Conservation (phyloP, 2,797 vertebrate species). For the Lepidocolaptes lacrymiger region DNA sequence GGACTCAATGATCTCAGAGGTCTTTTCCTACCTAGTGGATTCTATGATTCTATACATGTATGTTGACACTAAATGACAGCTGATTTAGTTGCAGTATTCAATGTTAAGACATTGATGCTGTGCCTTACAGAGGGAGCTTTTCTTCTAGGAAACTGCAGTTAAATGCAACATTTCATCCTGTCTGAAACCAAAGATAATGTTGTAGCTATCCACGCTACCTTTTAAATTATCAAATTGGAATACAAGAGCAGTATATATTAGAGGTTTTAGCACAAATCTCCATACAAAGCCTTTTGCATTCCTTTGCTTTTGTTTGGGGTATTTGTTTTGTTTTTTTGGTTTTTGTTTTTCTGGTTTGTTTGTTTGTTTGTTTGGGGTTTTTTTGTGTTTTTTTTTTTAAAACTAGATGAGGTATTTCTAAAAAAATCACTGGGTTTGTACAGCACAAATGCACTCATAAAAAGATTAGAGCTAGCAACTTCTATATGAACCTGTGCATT, state of each 20-base stretch:
- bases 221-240: not conserved
- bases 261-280: not conserved
- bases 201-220: not conserved
- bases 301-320: too few relatives aligned
- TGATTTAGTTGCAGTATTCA: slow-evolving; percentile 7
- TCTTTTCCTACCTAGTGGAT: too few relatives aligned
- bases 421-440: not conserved
- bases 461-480: not conserved
- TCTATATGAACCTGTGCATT: slow-evolving; percentile 19
- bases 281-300: not conserved
- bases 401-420: not conserved
- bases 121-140: not conserved
- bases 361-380: too few relatives aligned
- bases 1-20: too few relatives aligned
- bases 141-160: not conserved
- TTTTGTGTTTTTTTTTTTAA: not conserved
- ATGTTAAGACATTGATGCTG: not conserved
- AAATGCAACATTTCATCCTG: not conserved
- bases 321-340: too few relatives aligned
- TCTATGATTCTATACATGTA: not conserved
- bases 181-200: not conserved
- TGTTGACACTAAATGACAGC: not conserved
- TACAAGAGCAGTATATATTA: not conserved
- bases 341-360: not conserved
- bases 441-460: not conserved